phyloP scores from a whole-genome alignment of 2,888 invertebrate genomes.

The Mellilla xanthometata region DNA sequence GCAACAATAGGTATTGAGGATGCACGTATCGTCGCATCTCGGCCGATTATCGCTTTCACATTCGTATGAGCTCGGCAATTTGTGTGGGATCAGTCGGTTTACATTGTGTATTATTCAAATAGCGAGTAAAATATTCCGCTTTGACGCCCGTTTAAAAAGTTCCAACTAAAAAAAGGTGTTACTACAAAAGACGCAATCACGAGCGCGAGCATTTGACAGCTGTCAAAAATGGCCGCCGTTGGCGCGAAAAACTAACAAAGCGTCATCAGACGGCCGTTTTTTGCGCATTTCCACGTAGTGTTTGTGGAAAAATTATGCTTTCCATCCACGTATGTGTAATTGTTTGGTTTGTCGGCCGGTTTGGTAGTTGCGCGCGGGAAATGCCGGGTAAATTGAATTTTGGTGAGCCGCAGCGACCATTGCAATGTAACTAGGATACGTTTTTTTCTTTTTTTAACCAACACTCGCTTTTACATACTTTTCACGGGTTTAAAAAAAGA shows the following conservation, averaged over 20 bases:
- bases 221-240: conserved; percentile 73
- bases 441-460: conserved; percentile 32
- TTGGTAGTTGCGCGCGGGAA: conserved; percentile 51
- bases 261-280: conserved; percentile 52
- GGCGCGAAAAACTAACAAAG: conserved; percentile 75
- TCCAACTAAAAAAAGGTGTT: conserved; percentile 44
- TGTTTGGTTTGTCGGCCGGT: conserved; percentile 76
- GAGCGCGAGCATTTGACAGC: conserved; percentile 64
- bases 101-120: conserved; percentile 66
- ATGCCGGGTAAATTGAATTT: conserved; percentile 73
- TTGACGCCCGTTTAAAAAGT: conserved; percentile 29
- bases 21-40: conserved; percentile 72
- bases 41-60: conserved; percentile 65
- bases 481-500: conserved; percentile 3
- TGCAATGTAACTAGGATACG: conserved; percentile 51
- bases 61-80: conserved; percentile 63
- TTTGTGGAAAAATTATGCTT: conserved; percentile 75
- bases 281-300: conserved; percentile 60
- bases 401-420: conserved; percentile 55
- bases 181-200: conserved; percentile 64
- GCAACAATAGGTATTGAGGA: conserved; percentile 75
- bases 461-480: background rate
- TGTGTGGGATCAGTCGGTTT: conserved; percentile 55
- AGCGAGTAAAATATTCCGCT: conserved; percentile 42
- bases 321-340: conserved; percentile 76